These are phyloP conservation scores for Epizoanthus fatuus DNA, from an alignment of 92 coral and sea anemone species.

Conservation along the genomic window DNA sequence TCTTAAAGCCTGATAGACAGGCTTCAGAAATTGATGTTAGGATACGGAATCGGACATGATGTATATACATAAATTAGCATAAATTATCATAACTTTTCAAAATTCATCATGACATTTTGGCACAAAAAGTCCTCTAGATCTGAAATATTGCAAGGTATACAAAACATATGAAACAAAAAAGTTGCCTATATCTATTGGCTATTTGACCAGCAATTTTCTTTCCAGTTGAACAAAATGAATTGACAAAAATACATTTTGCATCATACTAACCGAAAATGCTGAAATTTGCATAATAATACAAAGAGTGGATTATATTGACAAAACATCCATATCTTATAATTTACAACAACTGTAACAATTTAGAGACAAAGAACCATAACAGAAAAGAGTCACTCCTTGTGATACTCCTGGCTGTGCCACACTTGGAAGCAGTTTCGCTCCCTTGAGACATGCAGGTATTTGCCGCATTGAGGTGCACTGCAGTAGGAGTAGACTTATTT, in stretches of 20 bases:
- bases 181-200: conserved; percentile 19
- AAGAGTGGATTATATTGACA: conserved; percentile 7
- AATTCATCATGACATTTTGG: not conserved
- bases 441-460: conserved; percentile 58
- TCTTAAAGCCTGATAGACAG: conserved; percentile 10
- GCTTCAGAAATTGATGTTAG: not conserved
- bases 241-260: conserved; percentile 4
- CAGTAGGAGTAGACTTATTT: conserved; percentile 52
- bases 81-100: not conserved
- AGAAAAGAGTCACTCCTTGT: conserved; percentile 28
- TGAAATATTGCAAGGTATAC: conserved; percentile 2
- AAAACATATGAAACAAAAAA: conserved; percentile 3
- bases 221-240: conserved; percentile 20
- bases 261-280: conserved; percentile 17
- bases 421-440: conserved; percentile 43
- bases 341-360: conserved; percentile 20
- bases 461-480: conserved; percentile 67
- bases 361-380: not conserved
- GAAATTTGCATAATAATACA: conserved; percentile 8
- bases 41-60: conserved; percentile 12
- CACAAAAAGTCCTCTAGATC: not conserved
- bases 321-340: conserved; percentile 8
- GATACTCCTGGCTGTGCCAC: conserved; percentile 54
- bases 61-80: not conserved
- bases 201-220: conserved; percentile 19